Percentiles rank a stretch among this genome's conserved stretches.
Evolutionary conservation across 2,888 invertebrate genomes (phyloP).

Genomic region (Pilophorus perplexus): DNA sequence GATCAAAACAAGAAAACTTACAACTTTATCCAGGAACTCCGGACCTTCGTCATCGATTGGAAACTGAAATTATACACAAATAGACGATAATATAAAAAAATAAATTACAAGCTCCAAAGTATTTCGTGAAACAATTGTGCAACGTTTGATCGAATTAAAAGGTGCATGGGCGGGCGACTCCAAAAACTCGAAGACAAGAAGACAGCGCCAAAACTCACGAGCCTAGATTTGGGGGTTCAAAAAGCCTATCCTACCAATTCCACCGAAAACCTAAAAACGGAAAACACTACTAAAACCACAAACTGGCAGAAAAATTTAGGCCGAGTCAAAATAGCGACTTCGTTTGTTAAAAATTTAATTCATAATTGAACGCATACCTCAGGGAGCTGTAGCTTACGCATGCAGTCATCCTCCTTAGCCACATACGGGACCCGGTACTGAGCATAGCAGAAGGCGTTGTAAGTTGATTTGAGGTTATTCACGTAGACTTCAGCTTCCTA

Average conservation of each 20-base stretch:
- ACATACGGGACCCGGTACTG: constrained; percentile 60
- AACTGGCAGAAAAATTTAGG: too few relatives aligned
- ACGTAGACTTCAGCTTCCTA: constrained; percentile 76
- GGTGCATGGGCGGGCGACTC: too few relatives aligned
- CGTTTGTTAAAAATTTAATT: too few relatives aligned
- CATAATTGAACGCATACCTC: too few relatives aligned
- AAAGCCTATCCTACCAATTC: not conserved
- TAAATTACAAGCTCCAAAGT: too few relatives aligned
- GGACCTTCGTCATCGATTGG: constrained; percentile 3
- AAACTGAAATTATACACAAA: constrained; percentile 15
- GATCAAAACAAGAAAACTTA: constrained; percentile 16
- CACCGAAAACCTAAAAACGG: constrained; percentile 1
- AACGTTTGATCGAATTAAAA: too few relatives aligned
- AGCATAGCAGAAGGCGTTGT: constrained; percentile 71
- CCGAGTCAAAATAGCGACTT: too few relatives aligned
- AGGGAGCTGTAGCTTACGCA: constrained; percentile 66
- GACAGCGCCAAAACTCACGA: too few relatives aligned
- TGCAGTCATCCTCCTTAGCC: constrained; percentile 60
- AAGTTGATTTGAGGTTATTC: constrained; percentile 66
- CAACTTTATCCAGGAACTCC: constrained; percentile 25
- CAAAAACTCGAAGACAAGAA: too few relatives aligned
- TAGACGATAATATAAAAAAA: not conserved
- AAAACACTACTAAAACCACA: too few relatives aligned
- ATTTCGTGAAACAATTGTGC: too few relatives aligned
- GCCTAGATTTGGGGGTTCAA: too few relatives aligned